Evolutionary conservation across 2,888 invertebrate species (phyloP).

Genomic region (Amphipyra tragopoginis): DNA sequence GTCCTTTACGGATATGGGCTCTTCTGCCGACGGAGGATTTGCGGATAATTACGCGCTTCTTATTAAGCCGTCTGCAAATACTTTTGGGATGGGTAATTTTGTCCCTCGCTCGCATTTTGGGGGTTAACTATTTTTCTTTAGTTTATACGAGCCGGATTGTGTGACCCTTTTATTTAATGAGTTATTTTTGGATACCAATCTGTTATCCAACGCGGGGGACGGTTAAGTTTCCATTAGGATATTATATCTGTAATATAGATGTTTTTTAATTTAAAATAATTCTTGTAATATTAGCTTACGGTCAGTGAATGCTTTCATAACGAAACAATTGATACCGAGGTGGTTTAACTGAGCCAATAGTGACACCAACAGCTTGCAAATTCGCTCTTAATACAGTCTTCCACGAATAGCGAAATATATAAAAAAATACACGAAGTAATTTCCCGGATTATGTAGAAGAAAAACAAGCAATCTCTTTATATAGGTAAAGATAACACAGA

Average conservation of each 20-base stretch:
- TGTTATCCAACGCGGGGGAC: too few species aligned
- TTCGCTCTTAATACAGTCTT: slow-evolving; percentile 20
- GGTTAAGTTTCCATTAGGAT: too few species aligned
- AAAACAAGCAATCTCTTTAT: slow-evolving; percentile 52
- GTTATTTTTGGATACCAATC: slow-evolving; percentile 26
- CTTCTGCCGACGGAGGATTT: slow-evolving; percentile 68
- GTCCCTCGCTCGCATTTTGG: slow-evolving; percentile 58
- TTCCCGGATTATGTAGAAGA: slow-evolving; percentile 44
- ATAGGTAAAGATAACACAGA: slow-evolving; percentile 50
- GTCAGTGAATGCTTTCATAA: slow-evolving; percentile 23
- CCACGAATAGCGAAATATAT: slow-evolving; percentile 9
- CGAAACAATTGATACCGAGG: slow-evolving; percentile 16
- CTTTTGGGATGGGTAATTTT: slow-evolving; percentile 68
- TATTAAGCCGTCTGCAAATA: slow-evolving; percentile 82
- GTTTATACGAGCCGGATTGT: slow-evolving; percentile 44
- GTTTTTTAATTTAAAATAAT: slow-evolving; percentile 11
- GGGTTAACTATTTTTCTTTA: slow-evolving; percentile 61
- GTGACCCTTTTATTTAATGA: slow-evolving; percentile 16
- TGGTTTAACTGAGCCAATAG: slow-evolving; percentile 3
- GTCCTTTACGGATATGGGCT: slow-evolving; percentile 74
- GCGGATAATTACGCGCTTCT: slow-evolving; percentile 80
- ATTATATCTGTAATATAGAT: slow-evolving; percentile 17
- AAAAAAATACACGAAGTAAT: slow-evolving; percentile 40
- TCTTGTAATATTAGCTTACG: slow-evolving; percentile 9
- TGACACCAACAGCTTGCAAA: slow-evolving; percentile 17